Percentiles rank a stretch among this genome's conserved stretches.
Evolutionary conservation across 2,113 vertebrate genomes (phyloP).

Genomic region (Romanogobio albipinnatus): DNA sequence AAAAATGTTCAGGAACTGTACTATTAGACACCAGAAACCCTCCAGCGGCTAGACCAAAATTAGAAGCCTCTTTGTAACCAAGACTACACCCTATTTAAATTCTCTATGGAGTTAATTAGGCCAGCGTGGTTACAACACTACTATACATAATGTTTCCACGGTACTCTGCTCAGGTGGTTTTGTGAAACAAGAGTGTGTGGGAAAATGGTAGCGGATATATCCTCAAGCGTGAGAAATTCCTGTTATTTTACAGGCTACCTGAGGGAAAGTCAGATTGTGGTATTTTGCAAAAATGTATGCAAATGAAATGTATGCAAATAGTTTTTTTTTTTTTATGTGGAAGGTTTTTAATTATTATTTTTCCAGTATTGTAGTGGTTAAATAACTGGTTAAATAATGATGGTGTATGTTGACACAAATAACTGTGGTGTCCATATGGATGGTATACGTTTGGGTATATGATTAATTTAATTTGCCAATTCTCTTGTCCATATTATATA

Average conservation of each 20-base stretch:
- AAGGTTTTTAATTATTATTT: neutral
- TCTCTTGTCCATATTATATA: neutral
- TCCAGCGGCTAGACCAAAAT: slow-evolving; percentile 72
- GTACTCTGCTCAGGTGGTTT: neutral
- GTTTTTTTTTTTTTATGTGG: too few relatives aligned
- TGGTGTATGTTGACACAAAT: neutral
- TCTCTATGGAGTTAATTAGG: slow-evolving; percentile 48
- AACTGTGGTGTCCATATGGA: neutral
- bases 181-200: neutral
- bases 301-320: too few relatives aligned
- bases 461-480: neutral
- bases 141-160: slow-evolving; percentile 35
- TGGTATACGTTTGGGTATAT: neutral
- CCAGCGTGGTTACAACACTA: slow-evolving; percentile 19
- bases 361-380: neutral
- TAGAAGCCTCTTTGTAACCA: slow-evolving; percentile 58
- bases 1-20: slow-evolving; percentile 70
- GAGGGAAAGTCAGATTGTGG: neutral
- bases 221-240: neutral
- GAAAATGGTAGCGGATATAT: neutral
- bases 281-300: too few relatives aligned
- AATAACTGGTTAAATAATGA: neutral
- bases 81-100: slow-evolving; percentile 45
- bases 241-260: neutral
- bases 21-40: slow-evolving; percentile 67